phyloP scores from a whole-genome alignment of 2,113 vertebrate species.

The rabbit (Oryctolagus cuniculus) region DNA sequence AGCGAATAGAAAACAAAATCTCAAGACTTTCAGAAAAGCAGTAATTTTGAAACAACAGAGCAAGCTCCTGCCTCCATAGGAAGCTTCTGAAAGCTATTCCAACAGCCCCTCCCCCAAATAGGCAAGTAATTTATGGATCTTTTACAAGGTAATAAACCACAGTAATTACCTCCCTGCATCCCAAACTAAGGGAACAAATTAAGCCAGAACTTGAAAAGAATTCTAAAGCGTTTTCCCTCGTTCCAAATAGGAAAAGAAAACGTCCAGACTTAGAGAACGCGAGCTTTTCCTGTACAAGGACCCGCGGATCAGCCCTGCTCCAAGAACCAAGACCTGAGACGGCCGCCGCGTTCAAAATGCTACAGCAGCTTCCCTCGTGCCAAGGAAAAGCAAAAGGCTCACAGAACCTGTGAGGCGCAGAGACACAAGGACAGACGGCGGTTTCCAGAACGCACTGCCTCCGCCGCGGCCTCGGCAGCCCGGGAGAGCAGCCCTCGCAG shows the following conservation, averaged over 20 bases:
- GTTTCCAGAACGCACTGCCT: slow-evolving; percentile 14
- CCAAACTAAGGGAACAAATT: slow-evolving; percentile 88
- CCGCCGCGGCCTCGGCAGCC: slow-evolving; percentile 13
- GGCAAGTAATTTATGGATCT: slow-evolving; percentile 88
- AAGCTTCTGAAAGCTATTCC: slow-evolving; percentile 85
- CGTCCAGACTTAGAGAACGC: slow-evolving; percentile 45
- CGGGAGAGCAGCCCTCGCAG: slow-evolving; percentile 59
- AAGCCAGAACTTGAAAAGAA: slow-evolving; percentile 85
- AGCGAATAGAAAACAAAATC: slow-evolving; percentile 66
- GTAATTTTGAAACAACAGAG: slow-evolving; percentile 74
- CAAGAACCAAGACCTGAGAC: background rate
- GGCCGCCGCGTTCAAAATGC: slow-evolving; percentile 54
- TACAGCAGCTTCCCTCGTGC: background rate
- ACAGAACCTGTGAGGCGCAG: background rate
- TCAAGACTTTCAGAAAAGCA: slow-evolving; percentile 76
- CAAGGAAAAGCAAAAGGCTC: background rate
- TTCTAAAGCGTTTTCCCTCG: slow-evolving; percentile 79
- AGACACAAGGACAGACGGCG: slow-evolving; percentile 8
- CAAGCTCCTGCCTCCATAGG: slow-evolving; percentile 68
- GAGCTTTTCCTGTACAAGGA: slow-evolving; percentile 64
- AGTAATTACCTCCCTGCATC: slow-evolving; percentile 88
- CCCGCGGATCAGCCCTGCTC: background rate
- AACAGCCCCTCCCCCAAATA: slow-evolving; percentile 84
- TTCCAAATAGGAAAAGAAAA: slow-evolving; percentile 65
- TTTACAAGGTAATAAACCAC: slow-evolving; percentile 91